Base-by-base conservation (phyloP, 2,888 invertebrate genomes). In the Platynereis dumerilii region DNA sequence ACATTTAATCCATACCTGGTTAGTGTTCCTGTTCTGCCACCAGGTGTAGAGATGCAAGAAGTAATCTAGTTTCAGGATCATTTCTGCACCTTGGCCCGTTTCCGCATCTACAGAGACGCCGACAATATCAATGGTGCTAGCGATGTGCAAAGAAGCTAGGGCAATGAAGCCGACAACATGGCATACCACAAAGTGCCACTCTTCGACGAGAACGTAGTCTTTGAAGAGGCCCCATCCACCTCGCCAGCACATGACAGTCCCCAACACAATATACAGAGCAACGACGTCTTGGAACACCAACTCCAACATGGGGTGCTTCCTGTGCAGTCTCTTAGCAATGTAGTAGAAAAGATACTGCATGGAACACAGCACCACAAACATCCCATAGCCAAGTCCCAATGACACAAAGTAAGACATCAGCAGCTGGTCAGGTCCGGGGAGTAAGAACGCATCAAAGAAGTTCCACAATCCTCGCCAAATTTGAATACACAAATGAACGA, bases 391-490 rank as follows among this genome's bases (percentile, higher is more conserved):
- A 26, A 26, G 39, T 24, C 61, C 61, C 1, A 61, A 54, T 2
- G 61, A 61, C 39, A 61, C 34, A 22, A 2, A 34, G 42, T 61
- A 61, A 24, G 61, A 61, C 15, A 52, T n/a, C 5, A 61, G 42
- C 10, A 22, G 34, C n/a, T 53, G 34, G 1, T 29, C 39, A 1
- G 61, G 61, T 34, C 34, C 34, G 5, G 34, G 12, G 20, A 5
- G 17, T n/a, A 61, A 34, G 54, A 61, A 52, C 26, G 54, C 55
- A 34, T 54, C 61, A 53, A 61, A 53, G 2, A 61, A 39, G 54
- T 61, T 53, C 61, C 61, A 61, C 27, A 61, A 17, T 2, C 34
- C 61, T 2, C 61, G 55, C 61, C 61, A 61, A 26, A 61, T 42
- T 54, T 53, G 52, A n/a, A 60, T 52, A 10, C 28, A 48, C 42